Base-by-base conservation (phyloP, 2,888 invertebrate species). In the Adela reaumurella region DNA sequence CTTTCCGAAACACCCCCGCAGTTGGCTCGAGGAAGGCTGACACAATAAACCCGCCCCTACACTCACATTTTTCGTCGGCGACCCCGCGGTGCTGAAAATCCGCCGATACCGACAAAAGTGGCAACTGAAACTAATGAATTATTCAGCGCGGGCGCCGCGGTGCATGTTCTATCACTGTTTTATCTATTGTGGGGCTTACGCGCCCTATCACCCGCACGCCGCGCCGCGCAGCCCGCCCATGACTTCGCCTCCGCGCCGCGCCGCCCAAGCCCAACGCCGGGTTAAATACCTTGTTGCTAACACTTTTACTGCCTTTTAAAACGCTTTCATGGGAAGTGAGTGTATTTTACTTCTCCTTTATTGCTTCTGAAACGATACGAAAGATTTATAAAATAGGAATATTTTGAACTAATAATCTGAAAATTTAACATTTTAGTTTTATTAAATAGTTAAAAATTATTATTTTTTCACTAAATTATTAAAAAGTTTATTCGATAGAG, bases 161-260 rank as follows among this genome's bases (percentile, higher is more conserved):
- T 76, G 79, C 80, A 79, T 80, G 80, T 79, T 78, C 80, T 79
- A 79, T 80, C 80, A 74, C 79, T 79, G 79, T 79, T 79, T 77
- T 79, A 79, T 80, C 80, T 80, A 79, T 79, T 74, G 78, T 67
- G 78, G 69, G 53, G 53, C 52, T 53, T 54, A 45, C 46, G 51
- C 52, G 52, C 53, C 53, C 53, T 43, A 45, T 50, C 46, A 49
- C 49, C 16, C 45, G 17, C 41, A 52, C 53, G 50, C 46, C 47
- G 46, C 49, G 72, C 66, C 67, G 68, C 63, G 64, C 66, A 63
- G 64, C 60, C 57, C 57, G 52, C 58, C 62, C 62, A 64, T 62
- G 59, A 62, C 62, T 65, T 62, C 63, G 56, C 63, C 61, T 63
- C 57, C n/a, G 50, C 59, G 49, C 56, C 54, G 57, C 55, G 55